Evolutionary conservation across 2,113 vertebrate genomes (phyloP).

Genomic region (Pedionomus torquatus): DNA sequence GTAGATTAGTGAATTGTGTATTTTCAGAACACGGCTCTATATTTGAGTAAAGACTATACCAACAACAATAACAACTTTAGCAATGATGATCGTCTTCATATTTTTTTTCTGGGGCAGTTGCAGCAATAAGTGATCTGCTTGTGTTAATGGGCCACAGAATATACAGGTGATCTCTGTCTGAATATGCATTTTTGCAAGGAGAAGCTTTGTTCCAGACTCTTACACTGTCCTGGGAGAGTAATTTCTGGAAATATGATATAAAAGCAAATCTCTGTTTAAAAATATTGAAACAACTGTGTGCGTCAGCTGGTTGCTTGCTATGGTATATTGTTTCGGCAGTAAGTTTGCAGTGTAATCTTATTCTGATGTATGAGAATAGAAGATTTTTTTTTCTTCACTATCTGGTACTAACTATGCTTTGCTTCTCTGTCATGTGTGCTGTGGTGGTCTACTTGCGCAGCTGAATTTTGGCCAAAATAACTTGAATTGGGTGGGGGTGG

Average conservation of each 20-base stretch:
- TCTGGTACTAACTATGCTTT: neutral
- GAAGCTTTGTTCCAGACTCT: neutral
- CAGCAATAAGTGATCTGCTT: neutral
- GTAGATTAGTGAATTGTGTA: neutral
- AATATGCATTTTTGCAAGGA: neutral
- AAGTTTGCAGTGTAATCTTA: neutral
- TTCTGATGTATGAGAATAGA: neutral
- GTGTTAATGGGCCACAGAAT: neutral
- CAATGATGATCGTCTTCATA: neutral
- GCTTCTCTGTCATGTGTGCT: neutral
- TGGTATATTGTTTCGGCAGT: neutral
- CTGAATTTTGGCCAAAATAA: neutral
- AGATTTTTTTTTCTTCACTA: neutral
- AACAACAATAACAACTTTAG: neutral
- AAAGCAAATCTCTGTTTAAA: neutral
- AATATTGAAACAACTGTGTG: neutral
- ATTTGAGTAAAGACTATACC: neutral
- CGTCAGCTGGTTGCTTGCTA: neutral
- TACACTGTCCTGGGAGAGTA: neutral
- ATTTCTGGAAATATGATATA: neutral
- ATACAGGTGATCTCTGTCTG: neutral
- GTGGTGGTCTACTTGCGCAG: accelerated
- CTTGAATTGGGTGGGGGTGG: neutral
- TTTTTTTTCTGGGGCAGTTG: neutral
- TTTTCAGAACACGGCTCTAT: neutral